Conservation (phyloP, 2,888 invertebrate species). For the Reticulitermes lucifugus region DNA sequence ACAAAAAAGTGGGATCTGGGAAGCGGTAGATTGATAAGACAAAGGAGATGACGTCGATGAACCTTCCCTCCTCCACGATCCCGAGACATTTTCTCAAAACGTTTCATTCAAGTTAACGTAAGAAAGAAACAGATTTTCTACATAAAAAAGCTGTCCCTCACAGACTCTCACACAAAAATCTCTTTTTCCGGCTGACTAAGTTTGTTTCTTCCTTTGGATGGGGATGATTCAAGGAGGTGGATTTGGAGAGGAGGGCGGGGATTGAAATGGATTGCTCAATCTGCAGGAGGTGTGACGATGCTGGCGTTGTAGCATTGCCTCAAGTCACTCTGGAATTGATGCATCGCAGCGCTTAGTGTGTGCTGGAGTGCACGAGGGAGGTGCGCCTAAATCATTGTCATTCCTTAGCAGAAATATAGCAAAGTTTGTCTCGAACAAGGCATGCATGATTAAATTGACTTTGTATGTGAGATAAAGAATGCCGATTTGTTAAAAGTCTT, state of each 20-base stretch:
- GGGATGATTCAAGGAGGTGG: not conserved
- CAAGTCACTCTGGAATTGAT: conserved; percentile 6
- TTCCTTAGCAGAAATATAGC: not conserved
- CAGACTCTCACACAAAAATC: conserved; percentile 22
- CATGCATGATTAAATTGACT: not conserved
- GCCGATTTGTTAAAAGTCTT: conserved; percentile 3
- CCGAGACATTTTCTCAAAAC: conserved; percentile 1
- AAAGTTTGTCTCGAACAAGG: not conserved
- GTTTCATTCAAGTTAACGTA: conserved; percentile 17
- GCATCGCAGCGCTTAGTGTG: conserved; percentile 5
- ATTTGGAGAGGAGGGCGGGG: not conserved
- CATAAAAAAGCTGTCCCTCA: conserved; percentile 14
- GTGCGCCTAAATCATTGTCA: not conserved
- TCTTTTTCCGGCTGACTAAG: conserved; percentile 23
- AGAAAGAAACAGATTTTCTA: conserved; percentile 2
- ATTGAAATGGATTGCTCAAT: conserved; percentile 22
- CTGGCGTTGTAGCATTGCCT: not conserved
- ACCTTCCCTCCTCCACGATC: not conserved
- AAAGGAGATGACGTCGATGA: conserved; percentile 15
- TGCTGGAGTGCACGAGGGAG: not conserved
- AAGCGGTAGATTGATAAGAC: conserved; percentile 9
- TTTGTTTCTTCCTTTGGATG: conserved; percentile 1
- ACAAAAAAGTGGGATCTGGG: not conserved
- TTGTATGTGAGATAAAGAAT: not conserved
- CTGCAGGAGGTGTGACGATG: conserved; percentile 23